Conservation (phyloP, 2,797 vertebrate species). For the Sebastes elongatus region DNA sequence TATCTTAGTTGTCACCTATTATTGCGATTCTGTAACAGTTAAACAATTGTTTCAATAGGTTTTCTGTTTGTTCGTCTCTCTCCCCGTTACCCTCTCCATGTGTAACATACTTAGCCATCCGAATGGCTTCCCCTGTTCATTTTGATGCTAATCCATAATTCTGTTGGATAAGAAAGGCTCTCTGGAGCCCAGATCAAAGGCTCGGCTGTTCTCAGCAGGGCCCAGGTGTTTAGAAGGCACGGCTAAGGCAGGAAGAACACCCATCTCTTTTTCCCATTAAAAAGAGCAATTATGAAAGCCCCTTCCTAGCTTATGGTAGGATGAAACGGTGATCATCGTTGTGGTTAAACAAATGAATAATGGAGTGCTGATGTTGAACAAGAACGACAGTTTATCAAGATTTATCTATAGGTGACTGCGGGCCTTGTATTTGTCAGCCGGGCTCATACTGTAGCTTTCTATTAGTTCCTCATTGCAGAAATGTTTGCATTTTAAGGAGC, state of each 20-base stretch:
- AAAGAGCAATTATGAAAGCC: slow-evolving; percentile 45
- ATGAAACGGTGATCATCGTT: slow-evolving; percentile 45
- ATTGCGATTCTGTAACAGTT: neutral
- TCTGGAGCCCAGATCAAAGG: slow-evolving; percentile 67
- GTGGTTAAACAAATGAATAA: slow-evolving; percentile 49
- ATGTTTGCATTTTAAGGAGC: slow-evolving; percentile 22
- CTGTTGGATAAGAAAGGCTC: slow-evolving; percentile 40
- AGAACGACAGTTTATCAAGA: slow-evolving; percentile 20
- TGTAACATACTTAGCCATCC: slow-evolving; percentile 15
- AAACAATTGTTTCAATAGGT: neutral
- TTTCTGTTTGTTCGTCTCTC: neutral
- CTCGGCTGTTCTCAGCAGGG: slow-evolving; percentile 19
- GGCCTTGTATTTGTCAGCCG: neutral
- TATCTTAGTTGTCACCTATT: neutral
- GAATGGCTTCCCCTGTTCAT: slow-evolving; percentile 27
- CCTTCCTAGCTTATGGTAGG: slow-evolving; percentile 8
- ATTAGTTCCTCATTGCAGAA: neutral
- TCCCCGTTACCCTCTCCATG: neutral
- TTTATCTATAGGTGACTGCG: neutral
- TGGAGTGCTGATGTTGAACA: slow-evolving; percentile 31
- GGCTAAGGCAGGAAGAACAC: slow-evolving; percentile 31
- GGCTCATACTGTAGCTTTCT: neutral
- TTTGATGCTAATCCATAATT: slow-evolving; percentile 66
- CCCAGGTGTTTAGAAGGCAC: slow-evolving; percentile 57
- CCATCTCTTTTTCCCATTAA: slow-evolving; percentile 26